Percentiles rank a stretch among this genome's conserved stretches.
phyloP scores from a whole-genome alignment of 2,888 invertebrate species.

The Heliconius sara region DNA sequence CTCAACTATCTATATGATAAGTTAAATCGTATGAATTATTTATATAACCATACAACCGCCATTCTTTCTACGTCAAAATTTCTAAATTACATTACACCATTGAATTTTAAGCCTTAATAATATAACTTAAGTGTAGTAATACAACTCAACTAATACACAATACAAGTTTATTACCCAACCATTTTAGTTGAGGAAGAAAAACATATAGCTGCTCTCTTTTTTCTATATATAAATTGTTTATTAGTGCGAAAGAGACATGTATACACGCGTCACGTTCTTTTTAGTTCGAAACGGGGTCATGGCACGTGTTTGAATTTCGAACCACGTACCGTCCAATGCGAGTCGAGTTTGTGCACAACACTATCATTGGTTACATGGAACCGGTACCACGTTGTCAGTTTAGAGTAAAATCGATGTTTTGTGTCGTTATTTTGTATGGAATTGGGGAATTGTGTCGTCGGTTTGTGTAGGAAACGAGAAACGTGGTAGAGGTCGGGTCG shows the following conservation, averaged over 20 bases:
- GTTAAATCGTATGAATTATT: constrained; percentile 59
- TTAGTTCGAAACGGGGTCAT: constrained; percentile 71
- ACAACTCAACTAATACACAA: constrained; percentile 54
- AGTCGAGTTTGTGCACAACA: constrained; percentile 66
- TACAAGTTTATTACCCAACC: constrained; percentile 64
- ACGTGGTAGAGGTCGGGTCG: constrained; percentile 64
- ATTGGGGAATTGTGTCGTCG: constrained; percentile 55
- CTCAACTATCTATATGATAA: constrained; percentile 52
- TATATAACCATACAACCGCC: constrained; percentile 64
- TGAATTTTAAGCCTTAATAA: constrained; percentile 52
- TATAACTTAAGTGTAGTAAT: constrained; percentile 50
- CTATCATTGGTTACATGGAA: constrained; percentile 71
- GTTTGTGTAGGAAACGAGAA: constrained; percentile 52
- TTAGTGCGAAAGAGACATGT: constrained; percentile 64
- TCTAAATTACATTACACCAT: constrained; percentile 28
- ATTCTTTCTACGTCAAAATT: constrained; percentile 59
- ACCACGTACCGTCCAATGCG: constrained; percentile 79
- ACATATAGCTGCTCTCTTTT: constrained; percentile 60
- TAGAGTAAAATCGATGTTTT: constrained; percentile 69
- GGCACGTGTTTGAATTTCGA: constrained; percentile 83
- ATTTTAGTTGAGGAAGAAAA: constrained; percentile 50
- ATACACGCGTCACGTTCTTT: constrained; percentile 56
- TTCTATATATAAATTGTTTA: constrained; percentile 51
- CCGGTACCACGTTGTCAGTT: constrained; percentile 62
- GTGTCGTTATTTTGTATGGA: constrained; percentile 49